phyloP scores from a whole-genome alignment of 2,113 vertebrate genomes.

The Nibea coibor region DNA sequence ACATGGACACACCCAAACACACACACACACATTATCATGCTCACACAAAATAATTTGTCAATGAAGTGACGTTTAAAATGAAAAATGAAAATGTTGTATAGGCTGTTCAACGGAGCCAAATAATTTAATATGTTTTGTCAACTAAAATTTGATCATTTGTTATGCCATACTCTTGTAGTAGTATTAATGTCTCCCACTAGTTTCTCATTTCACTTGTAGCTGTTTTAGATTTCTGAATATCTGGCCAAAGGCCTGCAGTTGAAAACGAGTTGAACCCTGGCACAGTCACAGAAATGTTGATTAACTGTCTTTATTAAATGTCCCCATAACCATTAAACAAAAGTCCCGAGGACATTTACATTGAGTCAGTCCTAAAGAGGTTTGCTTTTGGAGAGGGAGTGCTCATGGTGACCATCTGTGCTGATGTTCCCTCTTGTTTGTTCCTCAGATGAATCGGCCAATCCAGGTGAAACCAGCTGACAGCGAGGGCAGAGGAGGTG shows the following conservation, averaged over 20 bases:
- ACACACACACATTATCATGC: neutral
- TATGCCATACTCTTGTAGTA: neutral
- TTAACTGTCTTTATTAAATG: neutral
- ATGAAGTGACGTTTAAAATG: neutral
- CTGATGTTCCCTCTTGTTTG: slow-evolving; percentile 48
- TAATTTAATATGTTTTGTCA: neutral
- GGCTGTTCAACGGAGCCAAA: neutral
- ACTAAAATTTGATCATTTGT: neutral
- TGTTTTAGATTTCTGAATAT: no score
- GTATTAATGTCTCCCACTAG: neutral
- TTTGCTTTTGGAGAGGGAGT: slow-evolving; percentile 14
- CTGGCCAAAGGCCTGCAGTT: no score
- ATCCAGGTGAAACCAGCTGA: slow-evolving; percentile 87
- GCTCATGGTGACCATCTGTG: slow-evolving; percentile 43
- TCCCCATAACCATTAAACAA: neutral
- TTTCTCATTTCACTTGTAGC: slow-evolving; percentile 1
- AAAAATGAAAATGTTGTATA: neutral
- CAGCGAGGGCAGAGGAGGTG: slow-evolving; percentile 87
- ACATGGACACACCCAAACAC: neutral
- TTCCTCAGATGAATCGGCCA: slow-evolving; percentile 84
- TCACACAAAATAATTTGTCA: neutral
- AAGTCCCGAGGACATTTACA: neutral
- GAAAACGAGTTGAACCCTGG: neutral
- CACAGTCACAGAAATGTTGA: neutral
- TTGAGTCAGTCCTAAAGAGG: neutral